Evolutionary conservation across 2,113 vertebrate species (phyloP).

Genomic region (Melospiza melodia): DNA sequence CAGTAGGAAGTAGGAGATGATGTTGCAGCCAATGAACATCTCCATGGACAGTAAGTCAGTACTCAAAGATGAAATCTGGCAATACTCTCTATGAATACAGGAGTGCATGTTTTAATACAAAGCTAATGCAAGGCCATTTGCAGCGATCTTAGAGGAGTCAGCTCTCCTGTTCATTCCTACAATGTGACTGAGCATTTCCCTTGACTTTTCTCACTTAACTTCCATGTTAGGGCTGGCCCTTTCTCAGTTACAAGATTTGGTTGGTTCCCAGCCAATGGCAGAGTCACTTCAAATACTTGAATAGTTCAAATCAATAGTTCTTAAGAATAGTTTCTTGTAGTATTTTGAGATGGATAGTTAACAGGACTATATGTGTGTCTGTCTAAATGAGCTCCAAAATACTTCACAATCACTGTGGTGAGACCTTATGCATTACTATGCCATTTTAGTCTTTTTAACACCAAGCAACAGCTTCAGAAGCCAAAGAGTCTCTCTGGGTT

Average conservation of each 20-base stretch:
- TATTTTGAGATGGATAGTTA: background rate
- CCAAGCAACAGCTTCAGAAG: background rate
- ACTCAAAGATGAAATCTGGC: background rate
- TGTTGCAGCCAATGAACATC: background rate
- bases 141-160: background rate
- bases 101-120: background rate
- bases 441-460: background rate
- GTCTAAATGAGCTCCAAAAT: background rate
- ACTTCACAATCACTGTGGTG: background rate
- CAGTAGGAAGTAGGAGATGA: background rate
- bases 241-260: background rate
- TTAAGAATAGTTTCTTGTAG: background rate
- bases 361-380: background rate
- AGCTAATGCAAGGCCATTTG: background rate
- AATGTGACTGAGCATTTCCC: background rate
- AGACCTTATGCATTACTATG: background rate
- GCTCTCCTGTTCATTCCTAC: background rate
- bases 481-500: background rate
- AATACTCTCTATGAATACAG: background rate
- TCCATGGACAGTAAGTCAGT: background rate
- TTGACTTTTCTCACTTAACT: background rate
- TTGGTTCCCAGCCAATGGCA: rapidly evolving
- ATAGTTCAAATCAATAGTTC: background rate
- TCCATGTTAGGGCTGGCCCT: background rate
- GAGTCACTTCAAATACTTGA: background rate